Evolutionary conservation across 1,140 invertebrate species (phyloP), one percentile per base, ranked within the genome.

Genomic region (Drosophila saltans): DNA sequence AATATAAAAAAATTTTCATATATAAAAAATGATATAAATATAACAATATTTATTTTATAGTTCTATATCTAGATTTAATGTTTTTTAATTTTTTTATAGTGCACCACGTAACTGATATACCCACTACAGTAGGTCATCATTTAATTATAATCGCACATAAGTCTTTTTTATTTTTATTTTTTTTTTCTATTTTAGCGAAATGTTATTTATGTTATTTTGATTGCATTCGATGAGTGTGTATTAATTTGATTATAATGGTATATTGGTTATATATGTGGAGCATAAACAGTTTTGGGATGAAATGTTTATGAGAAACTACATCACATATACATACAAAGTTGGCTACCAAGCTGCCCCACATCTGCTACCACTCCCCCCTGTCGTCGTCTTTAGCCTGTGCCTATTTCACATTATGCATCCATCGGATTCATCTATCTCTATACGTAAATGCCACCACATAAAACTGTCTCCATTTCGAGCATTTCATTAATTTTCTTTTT

Each of bases 221-320:
- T 86, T 88, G 83, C 83, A 88, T 82, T 83, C 81, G 75, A 73
- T 77, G 83, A 88, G 84, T 83, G 79, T 82, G 57, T 76, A 80
- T 89, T 89, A 89, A 88, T 88, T 89, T 77, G 83, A 88, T 89
- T 88, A 88, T 88, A 80, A 89, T 88, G 80, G 58, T 71, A 75
- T 80, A 80, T 88, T 86, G 69, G 69, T 82, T 86, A 86, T 88
- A 88, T 82, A 82, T 70, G 79, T 68, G 61, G 56, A 64, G 74
- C 85, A 88, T 82, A 86, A 86, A 74, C 68, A 79, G 74, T 65
- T 65, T 80, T 72, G 55, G 10, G 52, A 72, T 71, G 66, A 39
- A 62, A 66, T 79, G 78, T 88, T 79, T 82, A 85, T 86, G 75
- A 66, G 65, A 36, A 41, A 57, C 60, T 68, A 65, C 60, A 62